Evolutionary conservation across 1,140 invertebrate genomes (phyloP), one percentile per base, ranked within the genome.

Genomic region (Camponotus vicinus): DNA sequence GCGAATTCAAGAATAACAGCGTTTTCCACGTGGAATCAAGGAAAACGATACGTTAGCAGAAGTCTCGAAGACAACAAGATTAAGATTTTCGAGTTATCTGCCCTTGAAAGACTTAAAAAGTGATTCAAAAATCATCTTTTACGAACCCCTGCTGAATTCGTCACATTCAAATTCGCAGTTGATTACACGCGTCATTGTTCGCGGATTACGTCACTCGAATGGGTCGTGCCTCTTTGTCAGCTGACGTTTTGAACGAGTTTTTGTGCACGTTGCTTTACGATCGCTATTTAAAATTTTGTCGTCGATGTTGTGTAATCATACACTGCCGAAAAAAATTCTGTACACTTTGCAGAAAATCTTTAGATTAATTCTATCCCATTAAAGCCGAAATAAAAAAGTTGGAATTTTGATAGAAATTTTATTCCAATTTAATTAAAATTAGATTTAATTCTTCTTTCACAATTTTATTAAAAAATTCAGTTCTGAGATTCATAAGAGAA

Each of bases 201-300:
- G 9, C 13, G 55, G 49, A 84, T 90, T 90, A 79, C 89, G 88
- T 87, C 85, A 87, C 64, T n/a, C 66, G 42, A n/a, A 57, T 71
- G 9, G 45, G 49, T 77, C 59, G 75, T 69, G 85, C 61, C 61
- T 76, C 61, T 75, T 71, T 71, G 66, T 67, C 89, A 86, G 77
- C 89, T 90, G 89, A 90, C 27, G 27, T 27, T 27, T 27, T 27
- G 27, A 27, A 27, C 82, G 59, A 52, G 42, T 90, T 27, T 27
- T 27, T 86, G 77, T 63, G 49, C 84, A 85, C 69, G 77, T 80
- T 75, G 34, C 37, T 86, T 77, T 80, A 66, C 66, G 59, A 87
- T 55, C 69, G 40, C 80, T 89, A 90, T 90, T 90, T 90, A 89
- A 89, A 78, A 75, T 66, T 61, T 42, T 49, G 52, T 80, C 45